Percentiles rank a stretch among this genome's conserved stretches.
phyloP scores from a whole-genome alignment of 1,140 invertebrate genomes.

The Armadillidium nasatum region DNA sequence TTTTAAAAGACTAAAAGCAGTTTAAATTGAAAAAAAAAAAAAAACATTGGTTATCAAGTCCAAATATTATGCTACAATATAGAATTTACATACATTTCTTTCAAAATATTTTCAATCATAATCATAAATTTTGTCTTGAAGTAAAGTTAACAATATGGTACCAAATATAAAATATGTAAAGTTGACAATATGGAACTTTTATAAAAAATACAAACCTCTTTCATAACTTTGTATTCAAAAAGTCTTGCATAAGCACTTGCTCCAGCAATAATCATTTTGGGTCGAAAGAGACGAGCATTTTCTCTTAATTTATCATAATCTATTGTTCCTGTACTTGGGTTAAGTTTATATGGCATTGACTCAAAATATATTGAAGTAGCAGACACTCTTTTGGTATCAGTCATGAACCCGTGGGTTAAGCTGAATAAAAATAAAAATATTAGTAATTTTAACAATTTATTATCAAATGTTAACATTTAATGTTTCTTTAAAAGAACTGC shows the following conservation, averaged over 20 bases:
- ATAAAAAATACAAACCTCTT: constrained; percentile 49
- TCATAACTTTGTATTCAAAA: constrained; percentile 62
- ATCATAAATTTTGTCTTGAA: too few relatives aligned
- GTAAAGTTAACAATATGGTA: too few relatives aligned
- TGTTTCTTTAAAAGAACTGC: too few relatives aligned
- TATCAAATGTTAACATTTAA: too few relatives aligned
- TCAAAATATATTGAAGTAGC: constrained; percentile 65
- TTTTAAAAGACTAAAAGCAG: too few relatives aligned
- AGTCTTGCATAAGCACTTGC: constrained; percentile 63
- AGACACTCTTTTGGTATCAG: constrained; percentile 59
- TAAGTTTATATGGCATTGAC: constrained; percentile 62
- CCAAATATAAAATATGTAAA: too few relatives aligned
- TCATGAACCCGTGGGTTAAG: constrained; percentile 63
- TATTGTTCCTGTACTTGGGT: constrained; percentile 60
- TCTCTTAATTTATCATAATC: constrained; percentile 61
- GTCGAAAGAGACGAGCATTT: constrained; percentile 59
- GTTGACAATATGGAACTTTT: too few relatives aligned
- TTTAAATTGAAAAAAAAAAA: too few relatives aligned
- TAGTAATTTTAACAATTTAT: neutral
- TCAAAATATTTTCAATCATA: too few relatives aligned
- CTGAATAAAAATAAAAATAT: constrained; percentile 43
- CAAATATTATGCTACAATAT: too few relatives aligned
- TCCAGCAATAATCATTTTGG: constrained; percentile 64
- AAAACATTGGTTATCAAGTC: too few relatives aligned
- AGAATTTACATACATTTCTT: too few relatives aligned